phyloP scores from a whole-genome alignment of 2,797 vertebrate genomes.

The Pitangus sulphuratus region DNA sequence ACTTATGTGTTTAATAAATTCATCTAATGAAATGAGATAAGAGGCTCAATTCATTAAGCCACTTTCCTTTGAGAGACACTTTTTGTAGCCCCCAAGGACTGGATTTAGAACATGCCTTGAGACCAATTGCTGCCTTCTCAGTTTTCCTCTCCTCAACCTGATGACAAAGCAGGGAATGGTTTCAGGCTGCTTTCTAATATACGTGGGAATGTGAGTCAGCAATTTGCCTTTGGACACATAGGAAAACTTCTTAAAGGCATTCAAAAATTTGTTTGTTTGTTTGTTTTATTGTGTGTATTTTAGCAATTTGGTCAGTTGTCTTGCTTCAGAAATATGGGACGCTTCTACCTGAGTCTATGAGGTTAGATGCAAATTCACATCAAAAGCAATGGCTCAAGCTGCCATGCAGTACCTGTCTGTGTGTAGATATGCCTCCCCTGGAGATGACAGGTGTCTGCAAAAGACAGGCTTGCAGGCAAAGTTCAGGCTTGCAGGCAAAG shows the following conservation, averaged over 20 bases:
- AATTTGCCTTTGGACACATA: background rate
- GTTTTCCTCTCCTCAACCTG: background rate
- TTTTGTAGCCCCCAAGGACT: background rate
- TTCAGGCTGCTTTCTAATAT: background rate
- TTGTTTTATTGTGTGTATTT: background rate
- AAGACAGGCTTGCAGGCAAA: background rate
- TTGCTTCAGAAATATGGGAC: background rate
- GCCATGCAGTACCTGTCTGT: rapidly evolving
- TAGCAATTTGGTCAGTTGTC: background rate
- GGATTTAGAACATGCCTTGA: background rate
- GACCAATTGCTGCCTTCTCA: background rate
- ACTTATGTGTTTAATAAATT: background rate
- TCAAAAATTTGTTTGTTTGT: background rate
- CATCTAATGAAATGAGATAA: background rate
- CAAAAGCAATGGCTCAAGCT: background rate
- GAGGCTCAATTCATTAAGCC: background rate
- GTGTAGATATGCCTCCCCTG: background rate
- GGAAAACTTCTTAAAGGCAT: background rate
- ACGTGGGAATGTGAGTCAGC: rapidly evolving
- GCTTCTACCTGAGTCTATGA: background rate
- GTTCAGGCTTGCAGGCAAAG: background rate
- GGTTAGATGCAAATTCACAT: background rate
- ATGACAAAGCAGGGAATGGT: background rate
- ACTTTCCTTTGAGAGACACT: background rate
- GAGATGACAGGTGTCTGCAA: background rate